These are phyloP conservation scores for Channa argus DNA, from an alignment of 2,113 vertebrate genomes.

Conservation along the genomic window DNA sequence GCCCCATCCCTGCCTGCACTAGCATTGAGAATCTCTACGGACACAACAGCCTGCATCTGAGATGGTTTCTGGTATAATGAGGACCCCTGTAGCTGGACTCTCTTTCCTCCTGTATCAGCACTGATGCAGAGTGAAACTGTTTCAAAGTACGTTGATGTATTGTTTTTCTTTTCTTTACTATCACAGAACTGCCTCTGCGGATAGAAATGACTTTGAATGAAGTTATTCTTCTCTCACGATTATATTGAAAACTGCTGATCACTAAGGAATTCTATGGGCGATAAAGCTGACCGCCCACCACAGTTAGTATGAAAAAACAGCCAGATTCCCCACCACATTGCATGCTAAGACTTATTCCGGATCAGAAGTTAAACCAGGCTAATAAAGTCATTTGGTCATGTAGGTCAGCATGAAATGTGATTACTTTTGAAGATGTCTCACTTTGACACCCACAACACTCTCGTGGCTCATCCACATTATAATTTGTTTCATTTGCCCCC, in stretches of 20 bases:
- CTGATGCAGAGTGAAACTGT: constrained; percentile 29
- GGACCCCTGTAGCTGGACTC: constrained; percentile 33
- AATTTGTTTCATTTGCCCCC: not conserved
- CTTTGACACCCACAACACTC: constrained; percentile 10
- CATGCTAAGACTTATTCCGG: constrained; percentile 16
- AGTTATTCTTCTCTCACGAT: constrained; percentile 49
- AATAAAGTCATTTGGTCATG: constrained; percentile 51
- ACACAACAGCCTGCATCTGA: constrained; percentile 22
- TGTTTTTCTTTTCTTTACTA: constrained; percentile 34
- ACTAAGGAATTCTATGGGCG: constrained; percentile 33
- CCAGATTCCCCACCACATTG: constrained; percentile 2
- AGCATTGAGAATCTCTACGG: constrained; percentile 24
- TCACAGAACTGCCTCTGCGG: constrained; percentile 35
- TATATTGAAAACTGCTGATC: constrained; percentile 64
- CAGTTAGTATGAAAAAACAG: constrained; percentile 55
- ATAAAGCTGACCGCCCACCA: constrained; percentile 59
- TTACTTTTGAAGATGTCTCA: constrained; percentile 24
- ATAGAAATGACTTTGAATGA: constrained; percentile 20
- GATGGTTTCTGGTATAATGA: constrained; percentile 54
- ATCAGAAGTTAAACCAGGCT: constrained; percentile 36
- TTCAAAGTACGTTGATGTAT: constrained; percentile 55
- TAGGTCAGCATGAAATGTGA: constrained; percentile 49
- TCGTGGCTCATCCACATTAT: not conserved
- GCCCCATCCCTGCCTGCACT: not conserved
- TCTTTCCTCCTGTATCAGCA: constrained; percentile 23